Conservation (phyloP, 2,888 invertebrate genomes). For the Ectropis crepuscularia region DNA sequence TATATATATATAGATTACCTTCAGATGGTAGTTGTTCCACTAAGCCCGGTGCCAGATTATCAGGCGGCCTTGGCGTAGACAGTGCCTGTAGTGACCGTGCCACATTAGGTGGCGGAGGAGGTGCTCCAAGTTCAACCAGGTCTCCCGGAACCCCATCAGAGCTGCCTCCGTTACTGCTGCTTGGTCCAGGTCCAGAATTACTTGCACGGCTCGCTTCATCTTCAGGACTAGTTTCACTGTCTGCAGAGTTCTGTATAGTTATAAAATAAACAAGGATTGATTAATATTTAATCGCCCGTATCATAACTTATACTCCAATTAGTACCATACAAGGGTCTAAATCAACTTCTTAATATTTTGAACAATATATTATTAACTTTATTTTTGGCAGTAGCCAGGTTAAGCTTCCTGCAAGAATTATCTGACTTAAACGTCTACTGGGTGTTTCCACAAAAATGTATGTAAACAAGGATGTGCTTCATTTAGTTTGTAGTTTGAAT, state of each 20-base stretch:
- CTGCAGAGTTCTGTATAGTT: slow-evolving; percentile 71
- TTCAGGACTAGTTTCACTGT: slow-evolving; percentile 78
- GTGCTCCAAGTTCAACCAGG: slow-evolving; percentile 18
- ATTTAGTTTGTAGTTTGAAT: too few relatives aligned
- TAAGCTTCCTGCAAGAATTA: too few relatives aligned
- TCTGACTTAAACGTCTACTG: too few relatives aligned
- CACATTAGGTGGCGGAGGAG: slow-evolving; percentile 81
- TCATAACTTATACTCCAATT: too few relatives aligned
- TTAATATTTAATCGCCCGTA: too few relatives aligned
- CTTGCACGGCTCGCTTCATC: slow-evolving; percentile 73
- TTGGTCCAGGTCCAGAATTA: slow-evolving; percentile 66
- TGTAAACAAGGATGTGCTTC: too few relatives aligned
- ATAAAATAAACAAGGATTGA: not conserved
- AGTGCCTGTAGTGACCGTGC: slow-evolving; percentile 86
- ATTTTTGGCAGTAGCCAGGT: too few relatives aligned
- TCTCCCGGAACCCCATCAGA: slow-evolving; percentile 36
- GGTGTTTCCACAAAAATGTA: too few relatives aligned
- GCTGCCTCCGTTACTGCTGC: slow-evolving; percentile 60
- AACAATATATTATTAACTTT: too few relatives aligned
- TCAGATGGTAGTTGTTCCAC: slow-evolving; percentile 90
- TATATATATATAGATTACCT: slow-evolving; percentile 66
- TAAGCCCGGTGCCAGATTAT: slow-evolving; percentile 85
- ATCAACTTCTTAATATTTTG: too few relatives aligned
- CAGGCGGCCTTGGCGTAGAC: slow-evolving; percentile 84
- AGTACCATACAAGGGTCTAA: too few relatives aligned